A percentile compares a stretch with the other conserved stretches of the same genome.
These are phyloP conservation scores for Hemiscyllium ocellatum DNA, from an alignment of 2,113 vertebrate genomes.

Conservation along the genomic window DNA sequence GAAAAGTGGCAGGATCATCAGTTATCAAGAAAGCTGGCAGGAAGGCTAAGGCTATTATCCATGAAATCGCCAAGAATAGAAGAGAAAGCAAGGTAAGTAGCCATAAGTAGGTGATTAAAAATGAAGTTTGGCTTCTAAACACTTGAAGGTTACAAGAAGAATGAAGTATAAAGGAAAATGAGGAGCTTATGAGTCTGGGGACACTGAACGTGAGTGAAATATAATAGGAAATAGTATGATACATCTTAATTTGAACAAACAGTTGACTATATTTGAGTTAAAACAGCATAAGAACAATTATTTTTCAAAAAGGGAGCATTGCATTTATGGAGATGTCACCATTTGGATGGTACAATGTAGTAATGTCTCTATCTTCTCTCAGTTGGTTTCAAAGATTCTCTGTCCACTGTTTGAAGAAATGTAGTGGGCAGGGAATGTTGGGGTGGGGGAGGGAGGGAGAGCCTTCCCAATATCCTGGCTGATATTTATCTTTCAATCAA, in stretches of 20 bases:
- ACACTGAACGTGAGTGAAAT: not conserved
- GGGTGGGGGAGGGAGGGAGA: too few relatives aligned
- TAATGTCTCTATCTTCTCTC: not conserved
- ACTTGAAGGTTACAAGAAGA: not conserved
- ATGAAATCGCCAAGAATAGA: not conserved
- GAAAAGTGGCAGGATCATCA: not conserved
- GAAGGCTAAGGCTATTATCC: not conserved
- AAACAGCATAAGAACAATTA: not conserved
- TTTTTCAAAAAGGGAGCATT: not conserved
- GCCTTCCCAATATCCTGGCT: not conserved
- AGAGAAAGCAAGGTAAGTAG: not conserved
- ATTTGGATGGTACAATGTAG: not conserved
- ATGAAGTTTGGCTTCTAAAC: not conserved
- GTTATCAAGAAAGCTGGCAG: not conserved
- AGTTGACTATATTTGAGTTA: not conserved
- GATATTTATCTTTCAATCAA: not conserved
- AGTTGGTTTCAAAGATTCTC: not conserved
- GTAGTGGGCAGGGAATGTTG: too few relatives aligned
- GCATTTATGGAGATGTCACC: not conserved
- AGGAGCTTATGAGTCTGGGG: not conserved
- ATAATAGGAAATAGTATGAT: not conserved
- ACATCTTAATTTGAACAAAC: not conserved
- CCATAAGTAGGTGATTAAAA: not conserved
- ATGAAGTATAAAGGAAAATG: not conserved
- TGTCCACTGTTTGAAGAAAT: not conserved